Evolutionary conservation across 2,113 vertebrate genomes (phyloP), one percentile per base, ranked within the genome.

Genomic region (Syngnathus floridae): DNA sequence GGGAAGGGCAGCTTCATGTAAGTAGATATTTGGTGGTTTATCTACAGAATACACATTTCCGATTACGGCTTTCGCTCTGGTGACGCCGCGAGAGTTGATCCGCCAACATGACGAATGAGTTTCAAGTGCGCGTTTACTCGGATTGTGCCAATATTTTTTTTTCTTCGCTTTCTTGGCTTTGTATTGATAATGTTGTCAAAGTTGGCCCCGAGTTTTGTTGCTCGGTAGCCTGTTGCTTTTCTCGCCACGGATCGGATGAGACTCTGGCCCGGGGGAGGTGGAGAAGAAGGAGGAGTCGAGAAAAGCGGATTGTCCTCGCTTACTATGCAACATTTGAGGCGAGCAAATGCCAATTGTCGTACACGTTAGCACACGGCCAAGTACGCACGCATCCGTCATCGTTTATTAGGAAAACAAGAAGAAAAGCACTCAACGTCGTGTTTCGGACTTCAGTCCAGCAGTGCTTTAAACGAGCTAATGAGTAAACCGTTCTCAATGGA

Each of bases 251-350:
- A 46, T 54, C 51, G 51, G 54, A 56, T 56, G 54, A 56, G 54
- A 56, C 26, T 56, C 54, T 56, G 54, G 54, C 13, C 11, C 4
- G 52, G 52, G 43, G 79, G 81, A 78, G 55, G 77, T 45, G 10
- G 67, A 45, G 60, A 43, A 74, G 77, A 76, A 82, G 85, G 87
- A 78, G 88, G 84, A 75, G 87, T 66, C 69, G 79, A 83, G 87
- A 74, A 90, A 91, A 90, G 85, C 89, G 87, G 89, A 90, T 90
- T 90, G 88, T 78, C 83, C 77, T 62, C 37, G 74, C 22, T 64
- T 66, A 36, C 38, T 59, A 63, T 74, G 77, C 75, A 76, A 80
- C 86, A 84, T 57, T 73, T 54, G 6, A 51, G 2, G 26, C 48
- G 74, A 57, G 54, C 6, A 14, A 56, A 56, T 26, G 54, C 14